Evolutionary conservation across 2,113 vertebrate genomes (phyloP), one percentile per base, ranked within the genome.

Genomic region (Myotis yumanensis): DNA sequence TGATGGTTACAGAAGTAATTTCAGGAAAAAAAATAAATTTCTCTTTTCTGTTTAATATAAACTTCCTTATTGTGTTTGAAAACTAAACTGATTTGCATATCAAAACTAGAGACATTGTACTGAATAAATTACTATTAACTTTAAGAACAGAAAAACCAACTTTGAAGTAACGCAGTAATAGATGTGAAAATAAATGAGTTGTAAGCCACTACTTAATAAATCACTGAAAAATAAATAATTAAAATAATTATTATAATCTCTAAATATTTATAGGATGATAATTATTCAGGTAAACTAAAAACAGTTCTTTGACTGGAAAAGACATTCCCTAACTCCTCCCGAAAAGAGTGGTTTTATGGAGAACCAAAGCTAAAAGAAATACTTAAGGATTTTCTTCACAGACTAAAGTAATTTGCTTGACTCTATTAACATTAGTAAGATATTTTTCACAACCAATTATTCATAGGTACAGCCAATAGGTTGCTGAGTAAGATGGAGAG

Each of bases 21-120:
- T 92, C 32, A 77, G 43, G 30, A 16, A 66, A 84, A 92, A 93
- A 71, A 54, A 88, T 48, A 91, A 77, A 28, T 40, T 59, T 95
- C 32, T 86, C 22, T 14, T 76, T 83, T 83, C 62, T 62, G 30
- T 85, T 89, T 48, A 89, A 71, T 86, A 23, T 46, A 46, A 96
- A 84, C 57, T 54, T 54, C 83, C 48, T 87, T 18, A 23, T 69
- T 43, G 52, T 72, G 46, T 92, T 94, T 89, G 23, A 84, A 66
- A 93, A 85, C 83, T 20, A 75, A 32, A 59, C 11, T 82, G 20
- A 54, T 86, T 72, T 92, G 14, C 30, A 62, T 66, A 52, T 92
- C 69, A 94, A 94, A 90, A 75, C 66, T 57, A 75, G 22, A 76
- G 40, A n/a, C 20, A 32, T 17, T 79, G 18, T 75, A 54, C 7